These are phyloP conservation scores for Ceyx cyanopectus DNA, from an alignment of 2,113 vertebrate species.

Conservation along the genomic window DNA sequence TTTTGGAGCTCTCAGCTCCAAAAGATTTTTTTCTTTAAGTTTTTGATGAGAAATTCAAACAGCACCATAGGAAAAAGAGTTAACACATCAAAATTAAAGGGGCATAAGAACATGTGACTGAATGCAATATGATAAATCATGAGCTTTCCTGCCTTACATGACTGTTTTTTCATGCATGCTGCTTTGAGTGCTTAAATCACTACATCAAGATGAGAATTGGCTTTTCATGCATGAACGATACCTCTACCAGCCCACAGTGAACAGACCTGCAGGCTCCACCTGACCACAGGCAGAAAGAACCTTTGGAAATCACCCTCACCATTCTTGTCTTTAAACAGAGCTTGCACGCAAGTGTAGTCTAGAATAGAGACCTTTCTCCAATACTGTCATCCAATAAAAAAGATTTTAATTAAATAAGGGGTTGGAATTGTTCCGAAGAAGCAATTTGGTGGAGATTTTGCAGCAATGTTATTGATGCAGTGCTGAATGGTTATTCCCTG, in stretches of 20 bases:
- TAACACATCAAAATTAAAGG: neutral
- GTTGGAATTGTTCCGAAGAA: neutral
- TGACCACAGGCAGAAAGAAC: neutral
- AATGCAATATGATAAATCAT: neutral
- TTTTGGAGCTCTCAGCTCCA: neutral
- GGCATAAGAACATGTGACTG: neutral
- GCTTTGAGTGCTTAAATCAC: neutral
- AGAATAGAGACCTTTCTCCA: neutral
- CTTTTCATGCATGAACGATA: neutral
- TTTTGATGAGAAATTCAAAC: conserved; percentile 31
- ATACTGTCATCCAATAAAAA: neutral
- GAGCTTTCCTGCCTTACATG: neutral
- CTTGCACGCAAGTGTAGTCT: neutral
- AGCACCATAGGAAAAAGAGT: neutral
- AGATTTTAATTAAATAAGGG: neutral
- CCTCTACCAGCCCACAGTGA: accelerated
- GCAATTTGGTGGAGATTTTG: neutral
- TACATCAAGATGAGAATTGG: neutral
- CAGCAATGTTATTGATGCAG: neutral
- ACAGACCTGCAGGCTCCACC: neutral
- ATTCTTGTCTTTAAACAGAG: neutral
- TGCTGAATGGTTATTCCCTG: neutral
- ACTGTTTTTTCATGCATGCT: neutral
- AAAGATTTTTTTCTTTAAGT: neutral
- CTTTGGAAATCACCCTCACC: neutral